phyloP scores from a whole-genome alignment of 1,140 invertebrate species.

The Penaeus vannamei region DNA sequence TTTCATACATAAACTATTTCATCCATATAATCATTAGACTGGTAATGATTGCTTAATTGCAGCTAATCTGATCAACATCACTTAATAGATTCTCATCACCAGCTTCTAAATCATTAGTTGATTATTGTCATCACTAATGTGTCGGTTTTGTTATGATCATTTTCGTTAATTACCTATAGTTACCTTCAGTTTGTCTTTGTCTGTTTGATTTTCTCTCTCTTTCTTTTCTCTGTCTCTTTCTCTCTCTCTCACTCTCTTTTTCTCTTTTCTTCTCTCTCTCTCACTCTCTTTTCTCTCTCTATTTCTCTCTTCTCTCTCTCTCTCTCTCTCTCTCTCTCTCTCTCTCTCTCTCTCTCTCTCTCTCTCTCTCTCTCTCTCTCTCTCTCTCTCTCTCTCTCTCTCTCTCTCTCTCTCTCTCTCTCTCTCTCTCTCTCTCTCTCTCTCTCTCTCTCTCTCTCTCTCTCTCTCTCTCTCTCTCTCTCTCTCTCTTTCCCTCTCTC shows the following conservation, averaged over 20 bases:
- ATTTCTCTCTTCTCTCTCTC: background rate
- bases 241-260: background rate
- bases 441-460: background rate
- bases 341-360: constrained; percentile 5
- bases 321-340: background rate
- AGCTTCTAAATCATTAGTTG: too few species aligned
- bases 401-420: background rate
- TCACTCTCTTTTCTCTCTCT: background rate
- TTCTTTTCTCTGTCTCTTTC: background rate
- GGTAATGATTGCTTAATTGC: too few species aligned
- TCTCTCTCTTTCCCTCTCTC: constrained; percentile 40
- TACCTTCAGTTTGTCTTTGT: background rate
- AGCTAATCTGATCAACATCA: background rate
- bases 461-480: constrained; percentile 45
- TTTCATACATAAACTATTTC: background rate
- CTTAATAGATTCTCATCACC: too few species aligned
- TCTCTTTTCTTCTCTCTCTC: constrained; percentile 8
- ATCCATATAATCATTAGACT: too few species aligned
- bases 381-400: too few species aligned
- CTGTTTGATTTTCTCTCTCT: too few species aligned
- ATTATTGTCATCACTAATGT: too few species aligned
- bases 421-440: constrained; percentile 29
- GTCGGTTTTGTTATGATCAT: too few species aligned
- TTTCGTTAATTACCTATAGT: too few species aligned
- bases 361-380: background rate